Conservation (phyloP, 2,113 vertebrate species). For the Lonchura striata region DNA sequence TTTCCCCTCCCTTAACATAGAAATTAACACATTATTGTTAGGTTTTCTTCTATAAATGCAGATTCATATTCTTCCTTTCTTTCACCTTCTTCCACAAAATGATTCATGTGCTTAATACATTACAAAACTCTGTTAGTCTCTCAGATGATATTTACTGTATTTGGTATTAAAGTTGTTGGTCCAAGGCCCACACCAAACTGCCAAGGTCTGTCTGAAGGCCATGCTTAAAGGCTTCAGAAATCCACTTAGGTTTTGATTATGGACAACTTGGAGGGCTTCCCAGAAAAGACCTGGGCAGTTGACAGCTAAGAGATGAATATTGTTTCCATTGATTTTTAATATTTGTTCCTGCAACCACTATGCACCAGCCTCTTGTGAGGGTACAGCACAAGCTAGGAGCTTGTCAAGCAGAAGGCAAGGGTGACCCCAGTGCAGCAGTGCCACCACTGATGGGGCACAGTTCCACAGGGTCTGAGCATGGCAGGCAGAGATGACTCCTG, state of each 20-base stretch:
- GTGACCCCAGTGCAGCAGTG: neutral
- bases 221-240: slow-evolving; percentile 1
- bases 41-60: neutral
- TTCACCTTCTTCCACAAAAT: neutral
- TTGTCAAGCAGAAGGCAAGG: neutral
- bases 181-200: neutral
- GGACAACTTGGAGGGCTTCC: slow-evolving; percentile 13
- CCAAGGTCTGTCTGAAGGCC: neutral
- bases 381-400: neutral
- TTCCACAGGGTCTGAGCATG: neutral
- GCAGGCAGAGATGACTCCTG: neutral
- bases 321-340: neutral
- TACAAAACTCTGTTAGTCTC: neutral
- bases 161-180: neutral
- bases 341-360: neutral
- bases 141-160: neutral
- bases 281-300: neutral
- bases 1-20: neutral
- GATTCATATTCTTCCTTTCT: neutral
- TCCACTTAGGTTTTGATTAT: neutral
- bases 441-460: accelerated
- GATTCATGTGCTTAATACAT: neutral
- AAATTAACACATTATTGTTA: neutral
- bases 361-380: neutral
- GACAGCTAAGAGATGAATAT: neutral